A percentile compares a stretch with the other conserved stretches of the same genome.
Conservation (phyloP, 1,140 invertebrate species). For the Ips typographus region DNA sequence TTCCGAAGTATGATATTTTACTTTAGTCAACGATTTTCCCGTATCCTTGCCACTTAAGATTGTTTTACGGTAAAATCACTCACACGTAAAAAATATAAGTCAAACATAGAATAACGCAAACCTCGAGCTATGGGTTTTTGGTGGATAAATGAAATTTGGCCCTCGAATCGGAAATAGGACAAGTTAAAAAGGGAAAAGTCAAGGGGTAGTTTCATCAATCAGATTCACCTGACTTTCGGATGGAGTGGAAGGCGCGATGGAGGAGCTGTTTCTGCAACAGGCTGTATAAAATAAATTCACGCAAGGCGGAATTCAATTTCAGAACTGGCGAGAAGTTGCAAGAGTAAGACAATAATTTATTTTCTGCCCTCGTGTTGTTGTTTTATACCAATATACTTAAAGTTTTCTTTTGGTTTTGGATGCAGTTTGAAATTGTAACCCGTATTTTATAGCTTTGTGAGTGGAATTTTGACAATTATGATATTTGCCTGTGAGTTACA, state of each 20-base stretch:
- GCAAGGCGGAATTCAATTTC: constrained; percentile 14
- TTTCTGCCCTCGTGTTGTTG: background rate
- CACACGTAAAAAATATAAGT: too few species aligned
- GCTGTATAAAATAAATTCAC: constrained; percentile 15
- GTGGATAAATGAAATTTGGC: background rate
- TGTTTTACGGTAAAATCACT: too few species aligned
- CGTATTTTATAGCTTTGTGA: too few species aligned
- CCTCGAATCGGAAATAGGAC: constrained; percentile 8
- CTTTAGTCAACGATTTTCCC: background rate
- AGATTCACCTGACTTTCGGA: constrained; percentile 22
- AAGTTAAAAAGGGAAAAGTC: constrained; percentile 22
- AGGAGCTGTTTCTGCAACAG: constrained; percentile 13
- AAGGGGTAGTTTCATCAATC: constrained; percentile 24
- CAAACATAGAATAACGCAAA: too few species aligned
- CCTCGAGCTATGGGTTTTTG: too few species aligned
- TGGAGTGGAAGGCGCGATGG: background rate
- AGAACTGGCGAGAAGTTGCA: constrained; percentile 9
- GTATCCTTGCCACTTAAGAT: background rate
- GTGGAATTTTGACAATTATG: too few species aligned
- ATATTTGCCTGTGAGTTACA: too few species aligned
- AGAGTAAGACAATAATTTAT: constrained; percentile 8
- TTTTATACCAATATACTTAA: too few species aligned
- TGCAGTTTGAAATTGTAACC: too few species aligned
- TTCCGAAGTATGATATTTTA: constrained; percentile 26
- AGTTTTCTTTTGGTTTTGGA: too few species aligned